phyloP scores from a whole-genome alignment of 1,140 invertebrate species.

The Rhizoglyphus robini region DNA sequence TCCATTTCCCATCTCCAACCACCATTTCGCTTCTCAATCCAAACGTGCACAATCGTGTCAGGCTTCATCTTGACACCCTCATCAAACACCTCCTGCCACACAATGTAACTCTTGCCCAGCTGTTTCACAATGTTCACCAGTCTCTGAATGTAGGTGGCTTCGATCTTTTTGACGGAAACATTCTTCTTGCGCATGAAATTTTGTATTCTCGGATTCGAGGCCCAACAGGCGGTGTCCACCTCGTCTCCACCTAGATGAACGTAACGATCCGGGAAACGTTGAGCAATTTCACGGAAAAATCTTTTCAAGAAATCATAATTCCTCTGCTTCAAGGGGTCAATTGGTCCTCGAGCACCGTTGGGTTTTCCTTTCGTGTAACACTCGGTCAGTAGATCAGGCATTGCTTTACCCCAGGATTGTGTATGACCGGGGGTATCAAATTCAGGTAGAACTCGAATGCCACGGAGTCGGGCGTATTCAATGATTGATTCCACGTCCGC shows the following conservation, averaged over 20 bases:
- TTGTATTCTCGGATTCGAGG: constrained; percentile 53
- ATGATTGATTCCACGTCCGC: constrained; percentile 33
- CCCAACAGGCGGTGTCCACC: constrained; percentile 70
- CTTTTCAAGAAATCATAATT: constrained; percentile 53
- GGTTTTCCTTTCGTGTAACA: constrained; percentile 27
- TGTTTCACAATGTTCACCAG: constrained; percentile 39
- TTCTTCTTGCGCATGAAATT: constrained; percentile 51
- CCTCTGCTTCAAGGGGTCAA: constrained; percentile 50
- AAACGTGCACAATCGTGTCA: constrained; percentile 56
- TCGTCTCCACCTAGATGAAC: constrained; percentile 84
- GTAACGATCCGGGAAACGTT: constrained; percentile 57
- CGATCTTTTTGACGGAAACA: constrained; percentile 43
- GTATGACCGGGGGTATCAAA: constrained; percentile 38
- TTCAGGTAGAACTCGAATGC: constrained; percentile 36
- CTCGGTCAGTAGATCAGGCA: constrained; percentile 8
- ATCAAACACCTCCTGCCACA: constrained; percentile 86
- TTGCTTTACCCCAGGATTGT: constrained; percentile 38
- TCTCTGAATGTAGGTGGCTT: constrained; percentile 52
- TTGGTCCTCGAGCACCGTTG: constrained; percentile 51
- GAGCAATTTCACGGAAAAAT: constrained; percentile 52
- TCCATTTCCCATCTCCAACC: constrained; percentile 32
- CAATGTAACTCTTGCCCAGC: constrained; percentile 44
- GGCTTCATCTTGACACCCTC: constrained; percentile 50
- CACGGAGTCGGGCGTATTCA: constrained; percentile 33
- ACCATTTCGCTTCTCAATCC: constrained; percentile 40